Conservation (phyloP, 2,113 vertebrate genomes). For the Nicator chloris region DNA sequence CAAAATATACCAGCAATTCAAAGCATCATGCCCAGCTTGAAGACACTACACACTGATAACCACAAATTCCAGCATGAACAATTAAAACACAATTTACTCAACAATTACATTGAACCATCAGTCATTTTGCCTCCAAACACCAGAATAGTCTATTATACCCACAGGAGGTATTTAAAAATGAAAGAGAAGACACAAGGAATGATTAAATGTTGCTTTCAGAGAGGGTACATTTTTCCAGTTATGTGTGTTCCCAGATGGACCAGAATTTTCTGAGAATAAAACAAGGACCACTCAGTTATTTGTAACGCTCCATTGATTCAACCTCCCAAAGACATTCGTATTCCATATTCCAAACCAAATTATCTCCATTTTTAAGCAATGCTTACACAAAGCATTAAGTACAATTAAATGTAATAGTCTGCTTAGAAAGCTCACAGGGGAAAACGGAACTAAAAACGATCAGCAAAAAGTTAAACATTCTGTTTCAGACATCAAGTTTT, state of each 20-base stretch:
- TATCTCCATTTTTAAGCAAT: not conserved
- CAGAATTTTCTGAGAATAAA: not conserved
- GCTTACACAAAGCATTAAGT: not conserved
- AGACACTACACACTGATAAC: not conserved
- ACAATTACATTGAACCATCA: not conserved
- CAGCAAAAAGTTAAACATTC: not conserved
- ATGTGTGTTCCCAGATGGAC: not conserved
- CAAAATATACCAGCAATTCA: not conserved
- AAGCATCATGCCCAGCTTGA: not conserved
- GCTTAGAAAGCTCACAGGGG: not conserved
- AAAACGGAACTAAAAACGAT: not conserved
- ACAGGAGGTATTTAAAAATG: not conserved
- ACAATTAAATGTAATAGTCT: not conserved
- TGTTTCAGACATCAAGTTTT: not conserved
- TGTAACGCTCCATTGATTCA: not conserved
- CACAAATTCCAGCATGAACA: not conserved
- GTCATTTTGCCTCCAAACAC: not conserved
- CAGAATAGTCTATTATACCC: not conserved
- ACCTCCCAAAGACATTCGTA: not conserved
- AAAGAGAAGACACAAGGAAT: not conserved
- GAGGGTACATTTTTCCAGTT: not conserved
- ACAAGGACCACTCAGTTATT: not conserved
- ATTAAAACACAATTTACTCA: not conserved
- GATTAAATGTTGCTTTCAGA: not conserved
- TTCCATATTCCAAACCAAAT: not conserved